Base-by-base conservation (phyloP, 2,888 invertebrate genomes). In the Phortica magna region DNA sequence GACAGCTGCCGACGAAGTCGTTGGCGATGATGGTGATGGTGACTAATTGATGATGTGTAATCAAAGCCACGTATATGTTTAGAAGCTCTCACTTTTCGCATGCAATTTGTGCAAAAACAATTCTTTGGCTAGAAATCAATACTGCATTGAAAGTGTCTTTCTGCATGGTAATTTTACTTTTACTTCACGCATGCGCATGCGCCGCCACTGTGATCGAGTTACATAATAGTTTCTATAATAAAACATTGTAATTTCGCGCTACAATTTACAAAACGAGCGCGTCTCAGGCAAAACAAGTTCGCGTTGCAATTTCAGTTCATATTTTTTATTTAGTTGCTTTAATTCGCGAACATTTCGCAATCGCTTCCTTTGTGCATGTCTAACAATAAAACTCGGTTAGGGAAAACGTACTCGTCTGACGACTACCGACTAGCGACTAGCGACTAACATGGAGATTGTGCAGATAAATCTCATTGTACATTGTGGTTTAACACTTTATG, bases 1-100 rank as follows among this genome's bases (percentile, higher is more conserved):
- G 48, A 48, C 48, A 48, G 14, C 48, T 12, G 48, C 48, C 48
- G 48, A 9, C 9, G 48, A 9, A 48, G 48, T 4, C 79, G 57
- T 73, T 79, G 61, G 48, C 76, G 48, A n/a, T 67, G 12, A 61
- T 61, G 85, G 76, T 76, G 70, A 76, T n/a, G n/a, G 57, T 65
- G 41, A 39, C 10, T 41, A 41, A 19, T 48, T 48, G 48, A 48
- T 48, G 48, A 48, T 48, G 48, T 48, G 48, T 14, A 48, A 48
- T 48, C 48, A 48, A 48, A 9, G 48, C 9, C 48, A 14, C 9
- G 1, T 48, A 14, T 14, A 9, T 14, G 48, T 6, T 48, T 6
- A 48, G 48, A 9, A 48, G 48, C 48, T 68, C 43, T 68, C 68
- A 68, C 68, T 68, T 43, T 68, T 68, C 42, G 10, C 12, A 19